phyloP scores from a whole-genome alignment of 2,888 invertebrate genomes.

The Silvanus unidentatus region DNA sequence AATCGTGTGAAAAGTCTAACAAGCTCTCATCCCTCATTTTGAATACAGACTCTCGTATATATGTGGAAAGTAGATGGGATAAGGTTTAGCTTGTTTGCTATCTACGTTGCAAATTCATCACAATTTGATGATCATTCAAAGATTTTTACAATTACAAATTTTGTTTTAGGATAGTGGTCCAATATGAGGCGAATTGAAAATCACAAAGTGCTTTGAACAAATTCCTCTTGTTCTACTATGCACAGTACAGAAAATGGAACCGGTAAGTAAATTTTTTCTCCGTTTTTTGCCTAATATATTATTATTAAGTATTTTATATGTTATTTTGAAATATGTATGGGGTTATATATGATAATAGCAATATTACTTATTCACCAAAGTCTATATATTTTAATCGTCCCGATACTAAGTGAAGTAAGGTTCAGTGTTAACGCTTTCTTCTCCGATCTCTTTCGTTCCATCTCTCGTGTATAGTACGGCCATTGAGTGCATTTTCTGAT shows the following conservation, averaged over 20 bases:
- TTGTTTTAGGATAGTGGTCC: slow-evolving; percentile 15
- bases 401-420: slow-evolving; percentile 30
- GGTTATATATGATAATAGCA: background rate
- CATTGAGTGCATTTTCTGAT: slow-evolving; percentile 47
- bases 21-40: slow-evolving; percentile 32
- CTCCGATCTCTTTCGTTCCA: slow-evolving; percentile 9
- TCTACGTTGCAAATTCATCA: no score
- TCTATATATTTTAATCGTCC: slow-evolving; percentile 21
- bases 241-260: slow-evolving; percentile 48
- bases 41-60: slow-evolving; percentile 24
- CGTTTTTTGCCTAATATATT: no score
- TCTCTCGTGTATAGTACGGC: slow-evolving; percentile 18
- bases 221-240: slow-evolving; percentile 34
- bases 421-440: slow-evolving; percentile 29
- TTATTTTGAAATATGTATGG: no score
- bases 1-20: slow-evolving; percentile 35
- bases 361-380: background rate
- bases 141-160: no score
- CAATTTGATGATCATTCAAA: no score
- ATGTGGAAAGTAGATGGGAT: no score
- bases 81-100: no score
- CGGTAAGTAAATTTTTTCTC: slow-evolving; percentile 34
- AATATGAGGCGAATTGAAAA: slow-evolving; percentile 26
- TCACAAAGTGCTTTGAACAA: slow-evolving; percentile 17
- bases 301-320: no score